These are phyloP conservation scores for Lophius americanus DNA, from an alignment of 2,797 vertebrate genomes.

Conservation along the genomic window DNA sequence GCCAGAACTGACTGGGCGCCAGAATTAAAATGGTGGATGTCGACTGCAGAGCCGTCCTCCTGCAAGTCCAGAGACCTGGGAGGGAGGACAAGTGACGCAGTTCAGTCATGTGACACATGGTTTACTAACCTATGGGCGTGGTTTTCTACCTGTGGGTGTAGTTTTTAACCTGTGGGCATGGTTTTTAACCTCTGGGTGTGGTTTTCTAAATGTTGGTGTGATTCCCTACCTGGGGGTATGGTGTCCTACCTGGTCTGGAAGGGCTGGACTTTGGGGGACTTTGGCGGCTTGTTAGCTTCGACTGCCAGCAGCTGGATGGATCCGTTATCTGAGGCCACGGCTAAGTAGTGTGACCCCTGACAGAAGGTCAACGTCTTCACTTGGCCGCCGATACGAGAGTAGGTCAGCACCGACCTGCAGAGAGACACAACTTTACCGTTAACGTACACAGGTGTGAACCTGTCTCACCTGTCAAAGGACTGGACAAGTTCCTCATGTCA, in stretches of 20 bases:
- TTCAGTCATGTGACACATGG: neutral
- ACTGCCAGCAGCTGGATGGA: slow-evolving; percentile 93
- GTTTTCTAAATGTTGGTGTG: fast-evolving
- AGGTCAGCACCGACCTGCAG: slow-evolving; percentile 92
- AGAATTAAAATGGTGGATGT: slow-evolving; percentile 96
- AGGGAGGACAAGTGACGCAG: neutral
- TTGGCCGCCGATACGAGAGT: slow-evolving; percentile 91
- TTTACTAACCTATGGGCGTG: too few relatives aligned
- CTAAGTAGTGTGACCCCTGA: slow-evolving; percentile 95
- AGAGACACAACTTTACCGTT: neutral
- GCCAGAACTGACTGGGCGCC: slow-evolving; percentile 94
- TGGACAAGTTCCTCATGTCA: too few relatives aligned
- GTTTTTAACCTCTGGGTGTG: too few relatives aligned
- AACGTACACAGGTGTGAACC: too few relatives aligned
- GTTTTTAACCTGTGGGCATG: too few relatives aligned
- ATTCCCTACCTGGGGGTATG: fast-evolving
- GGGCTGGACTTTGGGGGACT: slow-evolving; percentile 95
- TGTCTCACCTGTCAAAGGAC: too few relatives aligned
- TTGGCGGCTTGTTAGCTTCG: slow-evolving; percentile 93
- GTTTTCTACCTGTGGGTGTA: fast-evolving
- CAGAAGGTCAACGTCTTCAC: slow-evolving; percentile 96
- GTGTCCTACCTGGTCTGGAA: slow-evolving; percentile 90
- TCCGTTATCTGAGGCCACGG: slow-evolving; percentile 93
- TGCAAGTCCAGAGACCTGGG: slow-evolving; percentile 89
- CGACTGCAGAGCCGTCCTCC: slow-evolving; percentile 94